A percentile compares a stretch with the other conserved stretches of the same genome.
Evolutionary conservation across 1,140 invertebrate genomes (phyloP).

Genomic region (Drosophila pallidifrons): DNA sequence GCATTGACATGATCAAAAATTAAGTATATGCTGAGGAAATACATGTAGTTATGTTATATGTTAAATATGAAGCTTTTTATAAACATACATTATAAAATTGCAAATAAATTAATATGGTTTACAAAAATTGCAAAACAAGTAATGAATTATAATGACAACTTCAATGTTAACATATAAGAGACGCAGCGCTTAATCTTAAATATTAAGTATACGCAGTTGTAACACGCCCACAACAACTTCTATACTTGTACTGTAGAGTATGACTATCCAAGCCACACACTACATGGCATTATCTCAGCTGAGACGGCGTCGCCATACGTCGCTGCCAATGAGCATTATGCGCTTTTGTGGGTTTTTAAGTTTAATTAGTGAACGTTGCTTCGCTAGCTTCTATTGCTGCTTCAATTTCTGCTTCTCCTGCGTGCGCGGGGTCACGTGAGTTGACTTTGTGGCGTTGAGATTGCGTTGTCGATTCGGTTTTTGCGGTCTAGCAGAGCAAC

Average conservation of each 20-base stretch:
- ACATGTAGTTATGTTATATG: no score
- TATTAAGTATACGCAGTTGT: neutral
- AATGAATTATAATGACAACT: neutral
- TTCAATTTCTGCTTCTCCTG: neutral
- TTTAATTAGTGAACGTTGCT: slow-evolving; percentile 61
- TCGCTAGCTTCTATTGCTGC: neutral
- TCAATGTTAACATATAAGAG: neutral
- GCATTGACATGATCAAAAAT: no score
- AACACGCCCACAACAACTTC: neutral
- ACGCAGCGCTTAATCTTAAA: neutral
- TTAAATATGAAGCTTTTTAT: no score
- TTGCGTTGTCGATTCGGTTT: slow-evolving; percentile 59
- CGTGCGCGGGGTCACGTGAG: slow-evolving; percentile 3
- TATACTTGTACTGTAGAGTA: slow-evolving; percentile 5
- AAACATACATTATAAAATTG: no score
- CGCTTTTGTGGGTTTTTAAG: slow-evolving; percentile 60
- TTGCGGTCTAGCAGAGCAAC: slow-evolving; percentile 48
- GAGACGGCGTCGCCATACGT: slow-evolving; percentile 12
- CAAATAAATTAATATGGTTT: no score
- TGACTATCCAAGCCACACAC: slow-evolving; percentile 11
- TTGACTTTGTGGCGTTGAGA: slow-evolving; percentile 48
- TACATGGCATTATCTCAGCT: slow-evolving; percentile 9
- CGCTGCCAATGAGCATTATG: slow-evolving; percentile 43
- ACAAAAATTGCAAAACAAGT: no score
- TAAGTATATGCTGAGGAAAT: no score